phyloP scores from a whole-genome alignment of 2,797 vertebrate genomes.

The Notolepis coatsorum region DNA sequence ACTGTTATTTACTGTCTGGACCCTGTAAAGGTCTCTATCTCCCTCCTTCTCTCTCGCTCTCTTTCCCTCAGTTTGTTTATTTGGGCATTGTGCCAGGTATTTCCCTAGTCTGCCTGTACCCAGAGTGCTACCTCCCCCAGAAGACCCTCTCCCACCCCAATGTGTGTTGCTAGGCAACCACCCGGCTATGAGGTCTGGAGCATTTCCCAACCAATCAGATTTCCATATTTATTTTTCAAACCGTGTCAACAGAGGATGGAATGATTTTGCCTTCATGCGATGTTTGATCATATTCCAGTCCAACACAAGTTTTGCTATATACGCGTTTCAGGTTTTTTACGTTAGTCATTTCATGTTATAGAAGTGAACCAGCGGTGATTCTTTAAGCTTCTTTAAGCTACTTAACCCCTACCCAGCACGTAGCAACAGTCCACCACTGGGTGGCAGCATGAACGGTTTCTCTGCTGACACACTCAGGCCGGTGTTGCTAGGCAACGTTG shows the following conservation, averaged over 20 bases:
- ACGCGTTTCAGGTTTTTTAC: not conserved
- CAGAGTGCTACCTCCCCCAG: constrained; percentile 60
- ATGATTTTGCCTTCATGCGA: constrained; percentile 1
- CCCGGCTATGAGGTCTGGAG: constrained; percentile 57
- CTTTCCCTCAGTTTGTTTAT: constrained; percentile 72
- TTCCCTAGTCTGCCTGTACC: constrained; percentile 75
- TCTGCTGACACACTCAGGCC: constrained; percentile 49
- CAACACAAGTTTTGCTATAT: not conserved
- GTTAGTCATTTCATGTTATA: no score
- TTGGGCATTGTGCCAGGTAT: constrained; percentile 80
- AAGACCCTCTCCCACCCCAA: constrained; percentile 48
- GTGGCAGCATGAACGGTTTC: constrained; percentile 68
- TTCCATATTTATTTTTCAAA: constrained; percentile 64
- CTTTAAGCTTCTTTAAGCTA: not conserved
- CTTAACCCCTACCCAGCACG: not conserved
- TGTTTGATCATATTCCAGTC: constrained; percentile 6
- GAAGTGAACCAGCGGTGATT: constrained; percentile 19
- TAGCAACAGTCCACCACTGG: constrained; percentile 60
- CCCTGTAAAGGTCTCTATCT: constrained; percentile 30
- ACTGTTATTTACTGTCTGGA: constrained; percentile 49
- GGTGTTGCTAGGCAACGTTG: constrained; percentile 82
- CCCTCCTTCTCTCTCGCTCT: constrained; percentile 13
- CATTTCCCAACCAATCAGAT: constrained; percentile 71
- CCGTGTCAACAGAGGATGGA: constrained; percentile 33
- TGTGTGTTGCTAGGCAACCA: constrained; percentile 78